Conservation (phyloP, 2,113 vertebrate species). For the Empidonax alnorum region DNA sequence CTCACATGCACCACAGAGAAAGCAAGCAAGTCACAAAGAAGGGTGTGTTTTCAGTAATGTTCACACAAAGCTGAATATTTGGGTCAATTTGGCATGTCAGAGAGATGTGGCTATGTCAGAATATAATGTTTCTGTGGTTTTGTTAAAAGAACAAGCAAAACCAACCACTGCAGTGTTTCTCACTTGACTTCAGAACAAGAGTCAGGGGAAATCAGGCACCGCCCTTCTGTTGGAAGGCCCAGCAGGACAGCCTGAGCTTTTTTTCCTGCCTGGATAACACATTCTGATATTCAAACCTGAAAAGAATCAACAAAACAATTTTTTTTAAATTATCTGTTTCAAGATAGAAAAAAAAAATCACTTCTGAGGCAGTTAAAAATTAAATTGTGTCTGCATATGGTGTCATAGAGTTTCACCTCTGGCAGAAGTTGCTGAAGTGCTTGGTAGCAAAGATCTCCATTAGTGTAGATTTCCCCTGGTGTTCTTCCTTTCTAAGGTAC, state of each 20-base stretch:
- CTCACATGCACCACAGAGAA: background rate
- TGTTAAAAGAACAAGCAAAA: background rate
- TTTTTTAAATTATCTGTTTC: background rate
- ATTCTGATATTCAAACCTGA: background rate
- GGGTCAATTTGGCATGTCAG: background rate
- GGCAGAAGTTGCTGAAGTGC: background rate
- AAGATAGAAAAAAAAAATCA: background rate
- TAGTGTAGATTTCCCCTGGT: background rate
- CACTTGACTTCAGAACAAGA: background rate
- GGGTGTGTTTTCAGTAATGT: background rate
- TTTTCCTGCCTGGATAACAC: background rate
- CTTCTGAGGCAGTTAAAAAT: background rate
- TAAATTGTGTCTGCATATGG: background rate
- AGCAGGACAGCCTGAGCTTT: background rate
- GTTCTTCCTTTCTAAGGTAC: background rate
- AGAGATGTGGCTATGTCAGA: background rate
- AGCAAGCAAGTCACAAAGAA: background rate
- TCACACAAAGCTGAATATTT: constrained; percentile 20
- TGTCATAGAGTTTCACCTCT: background rate
- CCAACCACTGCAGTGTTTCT: background rate
- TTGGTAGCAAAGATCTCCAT: background rate
- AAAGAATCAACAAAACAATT: background rate
- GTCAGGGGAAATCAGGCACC: background rate
- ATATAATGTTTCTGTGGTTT: background rate
- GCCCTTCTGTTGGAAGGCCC: background rate